Base-by-base conservation (phyloP, 2,113 vertebrate species). In the Xyrauchen texanus region DNA sequence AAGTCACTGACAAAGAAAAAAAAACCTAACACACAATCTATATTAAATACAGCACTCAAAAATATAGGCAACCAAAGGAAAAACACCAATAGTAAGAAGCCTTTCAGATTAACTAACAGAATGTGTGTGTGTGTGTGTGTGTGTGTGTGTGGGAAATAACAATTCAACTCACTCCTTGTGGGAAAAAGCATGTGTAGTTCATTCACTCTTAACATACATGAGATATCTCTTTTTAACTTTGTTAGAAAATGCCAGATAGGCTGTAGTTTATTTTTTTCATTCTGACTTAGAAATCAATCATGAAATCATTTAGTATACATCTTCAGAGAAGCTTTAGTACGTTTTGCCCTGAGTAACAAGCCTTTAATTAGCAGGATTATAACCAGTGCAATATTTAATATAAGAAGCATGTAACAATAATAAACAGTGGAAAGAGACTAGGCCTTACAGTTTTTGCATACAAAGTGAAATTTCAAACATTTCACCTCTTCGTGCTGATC, bases 291-390 rank as follows among this genome's bases (percentile, higher is more conserved):
- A 42, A 69, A 42, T 0, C 1, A 0, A 51, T 11, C 11, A 6
- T 10, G 5, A 46, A 11, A 8, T 72, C 7, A 60, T 49, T n/a
- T 65, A 34, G 42, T 7, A 57, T 4, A 65, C 3, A 63, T 13
- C 52, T 57, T 72, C 44, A 57, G 68, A 79, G 57, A 68, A 45
- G 55, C 44, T 60, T 0, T 70, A 80, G 82, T 74, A 80, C 78
- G 73, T 72, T 61, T 77, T 55, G 68, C 74, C 78, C 78, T 83
- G 82, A 80, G 82, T 77, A 72, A 80, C n/a, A 9, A 58, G 13
- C 2, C 5, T 58, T 58, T 58, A 58, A 58, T 58, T 63, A 80
- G 74, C 53, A 64, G 66, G 79, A 51, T 67, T 67, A 47, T 15
- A 68, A 73, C 46, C 8, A 77, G 63, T 68, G 45, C 74, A 79